Base-by-base conservation (phyloP, 2,888 invertebrate genomes). In the Apotomis turbidana region DNA sequence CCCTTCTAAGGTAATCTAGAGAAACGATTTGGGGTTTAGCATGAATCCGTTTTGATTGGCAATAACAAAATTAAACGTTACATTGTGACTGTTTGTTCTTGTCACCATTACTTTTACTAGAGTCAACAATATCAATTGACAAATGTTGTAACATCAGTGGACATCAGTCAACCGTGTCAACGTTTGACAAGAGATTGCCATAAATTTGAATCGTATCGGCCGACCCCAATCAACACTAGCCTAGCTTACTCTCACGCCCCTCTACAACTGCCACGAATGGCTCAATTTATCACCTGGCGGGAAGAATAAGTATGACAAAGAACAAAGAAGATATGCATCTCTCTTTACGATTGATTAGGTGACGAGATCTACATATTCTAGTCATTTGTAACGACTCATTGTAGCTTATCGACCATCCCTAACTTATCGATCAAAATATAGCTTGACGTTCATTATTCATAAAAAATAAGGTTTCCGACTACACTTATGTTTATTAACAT, bases 201-300 rank as follows among this genome's bases (percentile, higher is more conserved):
- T 46, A 59, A 27, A 64, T 36, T 66, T 46, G 55, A 49, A 60
- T 46, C 44, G 9, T 46, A 57, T 52, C 9, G 66, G 36, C 36
- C 49, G 54, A 55, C 54, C 49, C 44, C 66, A 66, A 59, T 64
- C 44, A 10, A 68, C 60, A 59, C 59, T 44, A 60, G 36, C 44
- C 49, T 15, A 54, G 36, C 38, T 54, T 8, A 64, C 60, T 70
- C 71, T 66, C 58, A 44, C 70, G 70, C 70, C 64, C 61, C n/a
- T 46, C 13, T 36, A 27, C 46, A 27, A 55, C 55, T 66, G 64
- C 64, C 46, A 66, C 55, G 38, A 55, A 66, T 44, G 12, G 55
- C n/a, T 44, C 9, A 55, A 55, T 41, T 46, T 46, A 44, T 55
- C 64, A 46, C 64, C 64, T 44, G 64, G 57, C 57, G 12, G 12